Evolutionary conservation across 2,113 vertebrate species (phyloP).

Genomic region (Isurus oxyrinchus): DNA sequence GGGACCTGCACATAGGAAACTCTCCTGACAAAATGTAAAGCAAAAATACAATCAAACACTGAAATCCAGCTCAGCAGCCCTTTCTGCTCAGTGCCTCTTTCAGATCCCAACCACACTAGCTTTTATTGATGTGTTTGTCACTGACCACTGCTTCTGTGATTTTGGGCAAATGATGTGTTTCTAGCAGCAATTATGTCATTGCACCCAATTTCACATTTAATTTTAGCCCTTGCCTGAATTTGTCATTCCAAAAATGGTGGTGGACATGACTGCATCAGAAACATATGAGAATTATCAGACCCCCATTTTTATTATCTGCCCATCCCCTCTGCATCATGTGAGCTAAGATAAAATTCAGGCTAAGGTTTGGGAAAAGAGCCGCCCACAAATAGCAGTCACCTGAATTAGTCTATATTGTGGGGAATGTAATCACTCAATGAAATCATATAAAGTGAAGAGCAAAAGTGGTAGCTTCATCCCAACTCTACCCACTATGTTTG

Average conservation of each 20-base stretch:
- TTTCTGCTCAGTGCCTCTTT: background rate
- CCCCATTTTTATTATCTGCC: background rate
- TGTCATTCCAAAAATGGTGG: background rate
- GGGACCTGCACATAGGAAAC: background rate
- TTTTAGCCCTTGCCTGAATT: background rate
- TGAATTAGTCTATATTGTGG: background rate
- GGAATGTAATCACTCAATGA: background rate
- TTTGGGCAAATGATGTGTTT: background rate
- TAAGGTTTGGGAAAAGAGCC: background rate
- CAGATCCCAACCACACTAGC: background rate
- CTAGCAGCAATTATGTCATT: background rate
- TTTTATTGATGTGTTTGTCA: background rate
- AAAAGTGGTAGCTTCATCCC: background rate
- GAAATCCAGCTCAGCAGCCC: background rate
- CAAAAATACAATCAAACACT: background rate
- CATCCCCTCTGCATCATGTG: background rate
- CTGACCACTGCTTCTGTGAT: background rate
- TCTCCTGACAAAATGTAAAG: background rate
- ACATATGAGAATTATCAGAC: background rate
- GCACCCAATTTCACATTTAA: background rate
- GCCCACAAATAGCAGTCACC: background rate
- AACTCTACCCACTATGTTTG: background rate
- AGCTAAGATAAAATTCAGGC: background rate
- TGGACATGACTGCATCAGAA: background rate
- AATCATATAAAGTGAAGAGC: background rate